Evolutionary conservation across 2,888 invertebrate genomes (phyloP).

Genomic region (Scaeva pyrastri): DNA sequence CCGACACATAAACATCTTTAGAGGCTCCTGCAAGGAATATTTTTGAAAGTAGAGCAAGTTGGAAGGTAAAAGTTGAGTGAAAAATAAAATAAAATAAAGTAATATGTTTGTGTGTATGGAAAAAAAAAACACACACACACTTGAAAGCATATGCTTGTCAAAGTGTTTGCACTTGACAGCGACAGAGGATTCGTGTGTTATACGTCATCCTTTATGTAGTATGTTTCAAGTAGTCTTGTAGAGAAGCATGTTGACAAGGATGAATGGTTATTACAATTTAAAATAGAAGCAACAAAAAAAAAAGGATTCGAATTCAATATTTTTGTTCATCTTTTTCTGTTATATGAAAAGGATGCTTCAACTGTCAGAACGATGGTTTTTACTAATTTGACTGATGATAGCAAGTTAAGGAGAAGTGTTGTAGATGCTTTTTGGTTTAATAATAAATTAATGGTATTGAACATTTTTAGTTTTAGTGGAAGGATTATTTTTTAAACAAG

Average conservation of each 20-base stretch:
- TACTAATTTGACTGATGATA: constrained; percentile 27
- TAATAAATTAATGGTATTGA: constrained; percentile 3
- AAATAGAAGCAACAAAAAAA: constrained; percentile 15
- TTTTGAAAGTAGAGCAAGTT: constrained; percentile 43
- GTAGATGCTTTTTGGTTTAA: not conserved
- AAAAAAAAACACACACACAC: constrained; percentile 31
- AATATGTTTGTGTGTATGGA: too few relatives aligned
- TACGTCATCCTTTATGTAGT: constrained; percentile 35
- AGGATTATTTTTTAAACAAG: too few relatives aligned
- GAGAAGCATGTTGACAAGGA: constrained; percentile 24
- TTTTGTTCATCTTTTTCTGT: not conserved
- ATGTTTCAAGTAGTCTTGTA: constrained; percentile 46
- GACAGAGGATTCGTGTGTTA: constrained; percentile 51
- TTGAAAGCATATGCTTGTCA: constrained; percentile 64
- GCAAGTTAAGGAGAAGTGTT: not conserved
- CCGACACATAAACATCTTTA: too few relatives aligned
- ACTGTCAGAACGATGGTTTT: constrained; percentile 42
- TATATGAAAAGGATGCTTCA: constrained; percentile 2
- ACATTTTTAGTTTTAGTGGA: too few relatives aligned
- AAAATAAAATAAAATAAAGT: constrained; percentile 38
- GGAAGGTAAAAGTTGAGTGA: constrained; percentile 48
- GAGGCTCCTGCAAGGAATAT: not conserved
- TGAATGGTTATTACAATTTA: constrained; percentile 54
- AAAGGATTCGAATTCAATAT: constrained; percentile 36
- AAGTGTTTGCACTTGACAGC: constrained; percentile 70